These are phyloP conservation scores for Leptinotarsa defecta DNA, from an alignment of 1,140 invertebrate species.

Conservation along the genomic window DNA sequence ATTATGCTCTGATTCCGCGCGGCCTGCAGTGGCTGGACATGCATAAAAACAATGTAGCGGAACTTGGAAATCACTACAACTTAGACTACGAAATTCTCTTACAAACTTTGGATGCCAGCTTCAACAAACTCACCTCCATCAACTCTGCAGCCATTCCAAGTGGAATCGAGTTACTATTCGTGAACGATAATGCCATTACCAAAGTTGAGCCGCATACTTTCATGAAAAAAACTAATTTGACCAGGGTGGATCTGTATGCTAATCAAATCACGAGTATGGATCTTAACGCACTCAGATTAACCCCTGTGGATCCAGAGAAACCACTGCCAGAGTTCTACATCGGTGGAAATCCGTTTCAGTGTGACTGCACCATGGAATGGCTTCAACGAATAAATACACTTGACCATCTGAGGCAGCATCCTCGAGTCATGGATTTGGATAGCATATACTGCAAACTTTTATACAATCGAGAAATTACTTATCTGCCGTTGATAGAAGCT, in stretches of 20 bases:
- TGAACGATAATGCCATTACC: constrained; percentile 82
- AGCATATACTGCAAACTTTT: constrained; percentile 88
- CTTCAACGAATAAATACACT: constrained; percentile 81
- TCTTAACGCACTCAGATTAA: constrained; percentile 75
- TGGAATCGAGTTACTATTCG: constrained; percentile 76
- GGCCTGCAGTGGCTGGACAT: constrained; percentile 88
- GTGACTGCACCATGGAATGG: constrained; percentile 89
- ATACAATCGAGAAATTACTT: constrained; percentile 80
- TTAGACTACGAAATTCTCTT: constrained; percentile 70
- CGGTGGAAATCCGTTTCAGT: constrained; percentile 84
- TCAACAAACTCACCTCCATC: constrained; percentile 78
- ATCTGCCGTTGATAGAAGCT: constrained; percentile 81
- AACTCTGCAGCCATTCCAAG: constrained; percentile 73
- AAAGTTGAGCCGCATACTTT: constrained; percentile 82
- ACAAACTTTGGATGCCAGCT: constrained; percentile 80
- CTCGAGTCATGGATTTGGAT: constrained; percentile 87
- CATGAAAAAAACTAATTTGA: constrained; percentile 80
- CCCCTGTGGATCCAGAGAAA: constrained; percentile 69
- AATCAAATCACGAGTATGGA: constrained; percentile 84
- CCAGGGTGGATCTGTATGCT: constrained; percentile 81
- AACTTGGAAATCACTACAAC: constrained; percentile 78
- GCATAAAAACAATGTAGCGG: constrained; percentile 84
- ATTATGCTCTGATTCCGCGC: constrained; percentile 82
- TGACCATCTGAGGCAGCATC: constrained; percentile 76
- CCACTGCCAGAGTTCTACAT: constrained; percentile 84